These are phyloP conservation scores for Alca torda DNA, from an alignment of 2,797 vertebrate genomes.

Conservation along the genomic window DNA sequence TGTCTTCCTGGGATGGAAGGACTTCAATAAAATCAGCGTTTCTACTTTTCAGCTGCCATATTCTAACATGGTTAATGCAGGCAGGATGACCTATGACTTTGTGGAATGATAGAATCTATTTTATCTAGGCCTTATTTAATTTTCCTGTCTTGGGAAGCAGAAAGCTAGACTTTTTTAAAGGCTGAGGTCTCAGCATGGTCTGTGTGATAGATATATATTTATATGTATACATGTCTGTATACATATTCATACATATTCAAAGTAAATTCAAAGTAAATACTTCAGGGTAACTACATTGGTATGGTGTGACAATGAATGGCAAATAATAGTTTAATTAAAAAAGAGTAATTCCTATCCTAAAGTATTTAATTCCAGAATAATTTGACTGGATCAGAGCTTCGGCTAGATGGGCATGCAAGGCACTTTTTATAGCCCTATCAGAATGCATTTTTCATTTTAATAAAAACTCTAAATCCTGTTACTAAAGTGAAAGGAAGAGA, in stretches of 20 bases:
- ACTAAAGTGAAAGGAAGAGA: not conserved
- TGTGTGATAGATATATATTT: not conserved
- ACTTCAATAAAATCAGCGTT: not conserved
- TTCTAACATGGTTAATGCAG: not conserved
- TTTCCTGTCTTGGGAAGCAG: not conserved
- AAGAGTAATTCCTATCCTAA: not conserved
- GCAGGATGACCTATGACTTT: not conserved
- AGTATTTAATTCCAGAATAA: not conserved
- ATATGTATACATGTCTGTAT: accelerated
- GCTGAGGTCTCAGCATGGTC: not conserved
- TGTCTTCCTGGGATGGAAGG: not conserved
- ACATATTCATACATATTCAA: not conserved
- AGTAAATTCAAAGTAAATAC: not conserved
- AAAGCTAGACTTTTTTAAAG: not conserved
- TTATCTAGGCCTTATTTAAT: not conserved
- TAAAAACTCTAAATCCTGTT: not conserved
- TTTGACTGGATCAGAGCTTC: not conserved
- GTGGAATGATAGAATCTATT: not conserved
- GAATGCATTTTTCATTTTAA: not conserved
- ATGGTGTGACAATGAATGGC: not conserved
- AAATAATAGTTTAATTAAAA: not conserved
- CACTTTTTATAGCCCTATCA: not conserved
- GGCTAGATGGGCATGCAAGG: not conserved
- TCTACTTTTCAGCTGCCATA: not conserved
- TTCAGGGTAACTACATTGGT: not conserved